Evolutionary conservation across 2,888 invertebrate species (phyloP), one percentile per base, ranked within the genome.

Genomic region (Bhutanitis thaidina): DNA sequence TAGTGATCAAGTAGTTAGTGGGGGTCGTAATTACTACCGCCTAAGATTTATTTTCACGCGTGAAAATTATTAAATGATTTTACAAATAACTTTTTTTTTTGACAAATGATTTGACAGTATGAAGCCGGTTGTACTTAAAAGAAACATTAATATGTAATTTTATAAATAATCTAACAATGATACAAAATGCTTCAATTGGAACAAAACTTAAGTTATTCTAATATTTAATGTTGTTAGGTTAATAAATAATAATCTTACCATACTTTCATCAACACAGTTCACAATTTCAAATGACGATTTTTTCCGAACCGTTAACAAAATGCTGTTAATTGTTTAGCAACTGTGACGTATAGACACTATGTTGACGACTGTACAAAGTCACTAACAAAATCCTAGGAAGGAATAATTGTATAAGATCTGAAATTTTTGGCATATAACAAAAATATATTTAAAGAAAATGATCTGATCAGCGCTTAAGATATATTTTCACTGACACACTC

Each of bases 141-240:
- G n/a, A n/a, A 81, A 79, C 76, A 79, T 80, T 80, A 79, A 79
- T 74, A 84, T n/a, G 80, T 76, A 74, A 74, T 65, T 80, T 29
- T 29, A 9, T 10, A 10, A 78, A 74, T 80, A 83, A 81, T 74
- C 46, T 79, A 87, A 86, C 86, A 85, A 79, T 85, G 77, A 78
- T 77, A 85, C 80, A 82, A 84, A 88, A 87, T 87, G 87, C 87
- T 81, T 77, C 72, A 78, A 78, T 78, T 85, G 85, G 87, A 88
- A 87, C 83, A 80, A 83, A 80, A 79, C 64, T 77, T 74, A 63
- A 66, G 64, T 65, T 61, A 58, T 34, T 46, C 49, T 58, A 62
- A 64, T 52, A 67, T 66, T 73, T 72, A 74, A 72, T 76, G 67
- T 69, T 76, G 77, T 79, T 79, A 81, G 82, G 81, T 80, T 76